phyloP scores from a whole-genome alignment of 2,888 invertebrate genomes.

The Leptinotarsa peninsularis region DNA sequence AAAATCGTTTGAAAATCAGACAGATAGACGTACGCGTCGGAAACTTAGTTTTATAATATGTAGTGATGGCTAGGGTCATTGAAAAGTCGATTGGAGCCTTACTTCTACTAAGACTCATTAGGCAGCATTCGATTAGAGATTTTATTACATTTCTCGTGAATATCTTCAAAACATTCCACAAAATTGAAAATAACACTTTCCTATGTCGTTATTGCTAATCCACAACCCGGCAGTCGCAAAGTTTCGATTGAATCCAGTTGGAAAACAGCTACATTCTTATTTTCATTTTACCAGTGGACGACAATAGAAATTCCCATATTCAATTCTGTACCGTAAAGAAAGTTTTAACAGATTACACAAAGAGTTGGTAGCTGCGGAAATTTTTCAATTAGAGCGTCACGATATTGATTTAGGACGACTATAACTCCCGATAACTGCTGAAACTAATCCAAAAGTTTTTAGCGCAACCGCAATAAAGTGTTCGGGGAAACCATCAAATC shows the following conservation, averaged over 20 bases:
- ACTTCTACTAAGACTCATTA: too few species aligned
- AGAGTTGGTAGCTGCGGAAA: background rate
- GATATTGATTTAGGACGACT: conserved; percentile 8
- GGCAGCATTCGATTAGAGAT: too few species aligned
- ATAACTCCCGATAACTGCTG: conserved; percentile 4
- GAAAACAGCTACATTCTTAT: background rate
- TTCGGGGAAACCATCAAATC: background rate
- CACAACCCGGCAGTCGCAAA: background rate
- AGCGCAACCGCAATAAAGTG: conserved; percentile 6
- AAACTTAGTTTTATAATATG: too few species aligned
- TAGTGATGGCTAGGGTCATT: too few species aligned
- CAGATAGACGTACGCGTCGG: too few species aligned
- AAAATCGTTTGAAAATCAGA: too few species aligned
- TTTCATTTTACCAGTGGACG: background rate
- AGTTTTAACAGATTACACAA: conserved; percentile 10
- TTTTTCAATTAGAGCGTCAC: conserved; percentile 6
- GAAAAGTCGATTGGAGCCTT: too few species aligned
- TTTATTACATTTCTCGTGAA: too few species aligned
- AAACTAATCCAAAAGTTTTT: background rate
- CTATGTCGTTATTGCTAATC: background rate
- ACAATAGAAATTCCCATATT: background rate
- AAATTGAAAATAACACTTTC: too few species aligned
- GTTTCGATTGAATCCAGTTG: background rate
- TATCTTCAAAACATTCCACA: too few species aligned
- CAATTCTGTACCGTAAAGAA: background rate